A percentile compares a stretch with the other conserved stretches of the same genome.
Conservation (phyloP, 2,888 invertebrate species). For the Trypoxylon attenuatum region DNA sequence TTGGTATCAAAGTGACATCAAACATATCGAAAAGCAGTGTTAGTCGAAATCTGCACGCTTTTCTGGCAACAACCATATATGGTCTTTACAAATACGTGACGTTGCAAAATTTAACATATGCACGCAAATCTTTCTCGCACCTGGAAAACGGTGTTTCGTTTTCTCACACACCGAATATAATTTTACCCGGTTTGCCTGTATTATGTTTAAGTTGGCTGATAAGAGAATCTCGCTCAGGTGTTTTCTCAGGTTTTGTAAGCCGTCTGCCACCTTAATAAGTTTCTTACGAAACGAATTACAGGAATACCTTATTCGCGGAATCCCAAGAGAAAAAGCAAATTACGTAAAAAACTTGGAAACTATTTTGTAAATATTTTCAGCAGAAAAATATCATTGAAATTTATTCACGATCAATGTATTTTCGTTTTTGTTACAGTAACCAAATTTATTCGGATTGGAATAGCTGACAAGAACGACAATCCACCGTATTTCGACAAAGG, state of each 20-base stretch:
- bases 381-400: too few species aligned
- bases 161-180: too few species aligned
- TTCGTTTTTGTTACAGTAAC: conserved; percentile 84
- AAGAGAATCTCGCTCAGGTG: not conserved
- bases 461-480: conserved; percentile 99
- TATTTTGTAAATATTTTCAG: not conserved
- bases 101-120: too few species aligned
- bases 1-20: too few species aligned
- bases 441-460: conserved; percentile 98
- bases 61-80: too few species aligned
- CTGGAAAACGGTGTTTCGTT: too few species aligned
- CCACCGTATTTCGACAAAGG: conserved; percentile 98
- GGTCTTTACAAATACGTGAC: too few species aligned
- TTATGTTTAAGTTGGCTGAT: not conserved
- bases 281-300: not conserved
- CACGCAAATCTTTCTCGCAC: too few species aligned
- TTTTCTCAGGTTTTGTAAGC: not conserved
- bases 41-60: too few species aligned
- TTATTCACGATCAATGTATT: not conserved
- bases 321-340: not conserved
- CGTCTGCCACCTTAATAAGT: not conserved
- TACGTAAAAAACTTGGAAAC: not conserved
- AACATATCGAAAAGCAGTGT: too few species aligned
- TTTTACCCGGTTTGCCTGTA: not conserved
- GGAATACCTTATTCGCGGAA: not conserved